Evolutionary conservation across 2,113 vertebrate species (phyloP).

Genomic region (Actenoides hombroni): DNA sequence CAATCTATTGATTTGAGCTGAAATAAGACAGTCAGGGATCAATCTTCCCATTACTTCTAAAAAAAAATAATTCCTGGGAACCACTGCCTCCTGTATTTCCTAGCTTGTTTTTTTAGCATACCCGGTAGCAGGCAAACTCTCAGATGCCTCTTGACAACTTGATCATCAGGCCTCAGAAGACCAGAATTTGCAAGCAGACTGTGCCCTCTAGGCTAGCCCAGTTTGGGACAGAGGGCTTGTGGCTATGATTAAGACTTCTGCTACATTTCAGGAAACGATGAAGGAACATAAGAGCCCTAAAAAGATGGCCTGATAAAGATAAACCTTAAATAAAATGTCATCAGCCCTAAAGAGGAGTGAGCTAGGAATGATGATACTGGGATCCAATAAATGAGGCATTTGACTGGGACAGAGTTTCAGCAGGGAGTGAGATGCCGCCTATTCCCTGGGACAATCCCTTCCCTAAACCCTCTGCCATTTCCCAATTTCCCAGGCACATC

Average conservation of each 20-base stretch:
- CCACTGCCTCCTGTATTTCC: too few species aligned
- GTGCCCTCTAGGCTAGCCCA: background rate
- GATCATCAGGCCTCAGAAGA: background rate
- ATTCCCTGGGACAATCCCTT: background rate
- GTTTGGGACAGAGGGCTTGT: background rate
- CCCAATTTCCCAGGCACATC: background rate
- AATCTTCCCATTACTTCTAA: background rate
- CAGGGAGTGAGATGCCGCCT: background rate
- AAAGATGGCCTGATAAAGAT: background rate
- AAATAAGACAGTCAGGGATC: background rate
- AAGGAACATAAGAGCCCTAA: background rate
- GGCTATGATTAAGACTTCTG: background rate
- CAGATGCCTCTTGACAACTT: background rate
- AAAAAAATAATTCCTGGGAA: background rate
- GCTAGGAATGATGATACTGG: background rate
- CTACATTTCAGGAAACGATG: background rate
- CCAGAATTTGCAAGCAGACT: background rate
- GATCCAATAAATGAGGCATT: background rate
- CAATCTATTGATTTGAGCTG: background rate
- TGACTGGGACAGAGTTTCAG: background rate
- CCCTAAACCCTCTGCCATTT: background rate
- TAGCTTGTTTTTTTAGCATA: too few species aligned
- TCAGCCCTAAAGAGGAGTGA: background rate
- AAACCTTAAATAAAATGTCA: background rate
- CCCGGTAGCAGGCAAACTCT: too few species aligned